phyloP scores from a whole-genome alignment of 2,113 vertebrate genomes.

The Ivindomyrus marchei region DNA sequence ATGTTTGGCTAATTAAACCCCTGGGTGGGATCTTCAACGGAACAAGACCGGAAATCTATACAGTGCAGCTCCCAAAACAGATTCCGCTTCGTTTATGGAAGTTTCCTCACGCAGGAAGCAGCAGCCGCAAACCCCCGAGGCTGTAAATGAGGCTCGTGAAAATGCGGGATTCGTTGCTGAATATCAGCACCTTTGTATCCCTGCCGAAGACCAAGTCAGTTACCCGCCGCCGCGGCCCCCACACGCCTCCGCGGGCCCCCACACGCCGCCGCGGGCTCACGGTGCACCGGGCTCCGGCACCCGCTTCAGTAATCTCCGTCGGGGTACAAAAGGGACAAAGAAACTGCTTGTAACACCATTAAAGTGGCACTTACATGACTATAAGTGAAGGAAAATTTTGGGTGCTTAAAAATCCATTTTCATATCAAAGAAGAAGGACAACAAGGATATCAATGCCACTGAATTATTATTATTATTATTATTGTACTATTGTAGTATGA shows the following conservation, averaged over 20 bases:
- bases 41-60: not conserved
- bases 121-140: not conserved
- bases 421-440: not conserved
- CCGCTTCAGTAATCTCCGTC: not conserved
- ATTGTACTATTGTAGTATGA: not conserved
- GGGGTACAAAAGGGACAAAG: not conserved
- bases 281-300: not conserved
- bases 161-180: not conserved
- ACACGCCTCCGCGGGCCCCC: too few species aligned
- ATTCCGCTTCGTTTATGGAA: not conserved
- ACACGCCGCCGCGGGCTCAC: too few species aligned
- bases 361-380: not conserved
- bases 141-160: not conserved
- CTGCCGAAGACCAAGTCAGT: not conserved
- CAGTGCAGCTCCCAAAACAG: not conserved
- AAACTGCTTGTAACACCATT: not conserved
- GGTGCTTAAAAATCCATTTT: not conserved
- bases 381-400: not conserved
- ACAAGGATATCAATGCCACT: not conserved
- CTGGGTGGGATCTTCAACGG: not conserved
- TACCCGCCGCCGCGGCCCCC: not conserved
- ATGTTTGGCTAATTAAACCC: not conserved
- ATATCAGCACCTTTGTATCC: not conserved
- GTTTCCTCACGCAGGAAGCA: not conserved
- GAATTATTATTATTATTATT: not conserved